Evolutionary conservation across 2,888 invertebrate species (phyloP).

Genomic region (Lithophane leautieri): DNA sequence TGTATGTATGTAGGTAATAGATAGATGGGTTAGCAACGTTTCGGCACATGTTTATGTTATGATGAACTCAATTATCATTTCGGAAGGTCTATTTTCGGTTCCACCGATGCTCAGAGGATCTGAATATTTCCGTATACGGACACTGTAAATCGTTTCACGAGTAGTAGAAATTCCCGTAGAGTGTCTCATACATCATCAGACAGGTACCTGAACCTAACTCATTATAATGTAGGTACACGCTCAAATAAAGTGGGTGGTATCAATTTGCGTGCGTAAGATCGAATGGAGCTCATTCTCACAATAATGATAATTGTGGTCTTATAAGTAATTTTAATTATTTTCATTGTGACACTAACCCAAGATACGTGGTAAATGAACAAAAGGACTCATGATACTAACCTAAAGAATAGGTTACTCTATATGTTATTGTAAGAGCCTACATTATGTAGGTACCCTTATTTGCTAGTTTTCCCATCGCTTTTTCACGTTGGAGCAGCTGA

Average conservation of each 20-base stretch:
- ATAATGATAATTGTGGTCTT: conserved; percentile 31
- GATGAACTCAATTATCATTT: background rate
- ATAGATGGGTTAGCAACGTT: conserved; percentile 7
- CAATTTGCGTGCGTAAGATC: conserved; percentile 38
- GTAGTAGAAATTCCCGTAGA: conserved; percentile 14
- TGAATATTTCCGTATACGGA: background rate
- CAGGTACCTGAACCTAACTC: conserved; percentile 23
- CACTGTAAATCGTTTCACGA: conserved; percentile 1
- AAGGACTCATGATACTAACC: background rate
- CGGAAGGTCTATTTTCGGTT: background rate
- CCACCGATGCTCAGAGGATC: background rate
- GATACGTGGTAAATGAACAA: background rate
- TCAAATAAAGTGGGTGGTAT: conserved; percentile 40
- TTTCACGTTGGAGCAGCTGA: too few relatives aligned
- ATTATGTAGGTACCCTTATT: background rate
- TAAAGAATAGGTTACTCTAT: background rate
- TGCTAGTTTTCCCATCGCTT: too few relatives aligned
- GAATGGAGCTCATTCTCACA: conserved; percentile 29
- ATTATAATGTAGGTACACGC: conserved; percentile 28
- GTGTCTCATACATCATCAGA: conserved; percentile 36
- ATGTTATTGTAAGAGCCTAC: background rate
- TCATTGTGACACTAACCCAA: background rate
- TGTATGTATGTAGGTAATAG: conserved; percentile 11
- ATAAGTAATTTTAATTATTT: background rate
- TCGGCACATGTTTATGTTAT: background rate